A percentile compares a stretch with the other conserved stretches of the same genome.
Evolutionary conservation across 2,113 vertebrate species (phyloP).

Genomic region (Perca flavescens): DNA sequence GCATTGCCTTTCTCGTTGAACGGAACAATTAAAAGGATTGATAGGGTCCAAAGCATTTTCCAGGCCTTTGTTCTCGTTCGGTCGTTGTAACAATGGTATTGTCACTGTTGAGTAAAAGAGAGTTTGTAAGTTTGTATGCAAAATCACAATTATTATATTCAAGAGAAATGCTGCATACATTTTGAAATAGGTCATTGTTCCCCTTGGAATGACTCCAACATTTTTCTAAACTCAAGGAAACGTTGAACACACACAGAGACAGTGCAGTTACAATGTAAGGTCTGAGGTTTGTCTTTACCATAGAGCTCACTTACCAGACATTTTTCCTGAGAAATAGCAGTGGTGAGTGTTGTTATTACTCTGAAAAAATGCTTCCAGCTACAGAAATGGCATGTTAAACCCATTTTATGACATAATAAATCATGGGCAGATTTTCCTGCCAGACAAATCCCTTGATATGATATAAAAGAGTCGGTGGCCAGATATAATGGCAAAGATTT

Average conservation of each 20-base stretch:
- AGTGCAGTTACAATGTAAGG: conserved; percentile 38
- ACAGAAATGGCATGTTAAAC: conserved; percentile 70
- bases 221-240: conserved; percentile 61
- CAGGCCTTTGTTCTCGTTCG: conserved; percentile 60
- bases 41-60: conserved; percentile 62
- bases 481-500: conserved; percentile 75
- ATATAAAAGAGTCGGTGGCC: conserved; percentile 66
- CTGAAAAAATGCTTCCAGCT: conserved; percentile 59
- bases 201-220: conserved; percentile 51
- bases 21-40: conserved; percentile 49
- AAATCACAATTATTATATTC: conserved; percentile 59
- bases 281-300: conserved; percentile 54
- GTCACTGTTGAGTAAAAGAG: conserved; percentile 61
- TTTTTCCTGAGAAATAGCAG: conserved; percentile 54
- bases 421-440: conserved; percentile 78
- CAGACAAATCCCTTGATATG: conserved; percentile 75
- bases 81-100: conserved; percentile 54
- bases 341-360: conserved; percentile 59
- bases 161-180: conserved; percentile 73
- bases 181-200: conserved; percentile 51
- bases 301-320: conserved; percentile 40
- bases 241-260: neutral
- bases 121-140: conserved; percentile 75
- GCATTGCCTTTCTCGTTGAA: conserved; percentile 80
- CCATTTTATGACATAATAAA: conserved; percentile 76